Evolutionary conservation across 2,888 invertebrate genomes (phyloP).

Genomic region (Acleris cristana): DNA sequence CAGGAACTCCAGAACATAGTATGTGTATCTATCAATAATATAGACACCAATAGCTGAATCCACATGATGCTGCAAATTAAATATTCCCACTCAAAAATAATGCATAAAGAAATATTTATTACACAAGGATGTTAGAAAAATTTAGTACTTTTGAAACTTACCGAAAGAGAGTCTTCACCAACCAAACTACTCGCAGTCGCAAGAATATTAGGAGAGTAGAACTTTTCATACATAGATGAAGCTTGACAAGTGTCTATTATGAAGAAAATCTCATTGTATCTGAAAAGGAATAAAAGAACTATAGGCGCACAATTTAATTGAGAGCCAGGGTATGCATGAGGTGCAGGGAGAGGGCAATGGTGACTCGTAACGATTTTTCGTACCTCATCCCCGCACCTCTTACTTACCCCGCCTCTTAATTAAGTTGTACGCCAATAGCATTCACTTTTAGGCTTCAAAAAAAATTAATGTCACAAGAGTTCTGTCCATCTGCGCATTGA

Average conservation of each 20-base stretch:
- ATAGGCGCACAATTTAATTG: not conserved
- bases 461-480: no score
- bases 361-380: not conserved
- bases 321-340: no score
- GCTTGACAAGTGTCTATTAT: constrained; percentile 99
- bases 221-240: constrained; percentile 98
- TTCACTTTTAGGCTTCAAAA: no score
- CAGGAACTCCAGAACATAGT: constrained; percentile 97
- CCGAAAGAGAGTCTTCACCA: constrained; percentile 98
- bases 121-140: constrained; percentile 10
- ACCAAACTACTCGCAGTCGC: constrained; percentile 98
- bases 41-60: constrained; percentile 99
- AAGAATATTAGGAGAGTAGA: constrained; percentile 98
- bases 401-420: no score
- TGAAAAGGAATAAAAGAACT: constrained; percentile 60
- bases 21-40: constrained; percentile 99
- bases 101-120: not conserved
- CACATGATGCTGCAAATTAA: constrained; percentile 93
- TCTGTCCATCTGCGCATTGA: no score
- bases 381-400: no score
- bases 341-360: not conserved
- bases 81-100: not conserved
- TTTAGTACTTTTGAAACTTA: constrained; percentile 68
- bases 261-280: constrained; percentile 98
- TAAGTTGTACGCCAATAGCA: no score